Percentiles rank a stretch among this genome's conserved stretches.
Evolutionary conservation across 2,113 vertebrate genomes (phyloP).

Genomic region (Symphodus melops): DNA sequence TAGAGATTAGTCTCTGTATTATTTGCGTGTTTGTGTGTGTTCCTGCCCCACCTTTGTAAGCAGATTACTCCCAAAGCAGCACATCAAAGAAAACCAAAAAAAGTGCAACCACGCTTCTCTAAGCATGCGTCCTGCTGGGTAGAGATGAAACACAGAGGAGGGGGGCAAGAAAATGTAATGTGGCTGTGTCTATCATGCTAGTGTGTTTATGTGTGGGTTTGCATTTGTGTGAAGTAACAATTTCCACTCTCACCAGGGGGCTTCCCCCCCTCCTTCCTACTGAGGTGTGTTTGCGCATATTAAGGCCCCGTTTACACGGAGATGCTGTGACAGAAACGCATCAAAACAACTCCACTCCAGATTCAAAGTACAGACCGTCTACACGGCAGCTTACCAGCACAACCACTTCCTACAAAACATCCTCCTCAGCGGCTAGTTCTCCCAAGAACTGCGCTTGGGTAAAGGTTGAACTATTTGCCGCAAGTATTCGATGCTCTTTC

Average conservation of each 20-base stretch:
- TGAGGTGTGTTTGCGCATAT: constrained; percentile 10
- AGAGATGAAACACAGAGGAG: constrained; percentile 46
- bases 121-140: constrained; percentile 42
- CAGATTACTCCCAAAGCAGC: constrained; percentile 42
- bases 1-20: constrained; percentile 3
- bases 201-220: constrained; percentile 18
- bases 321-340: too few relatives aligned
- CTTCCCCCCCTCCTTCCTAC: constrained; percentile 22
- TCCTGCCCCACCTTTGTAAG: constrained; percentile 35
- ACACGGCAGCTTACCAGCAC: too few relatives aligned
- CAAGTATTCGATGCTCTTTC: too few relatives aligned
- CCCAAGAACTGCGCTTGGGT: too few relatives aligned
- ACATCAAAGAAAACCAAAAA: constrained; percentile 64
- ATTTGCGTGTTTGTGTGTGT: constrained; percentile 26
- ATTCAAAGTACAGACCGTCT: too few relatives aligned
- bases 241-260: constrained; percentile 49
- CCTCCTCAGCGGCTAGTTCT: too few relatives aligned
- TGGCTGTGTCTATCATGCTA: neutral
- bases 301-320: too few relatives aligned
- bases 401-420: too few relatives aligned
- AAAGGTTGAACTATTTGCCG: too few relatives aligned
- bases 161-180: constrained; percentile 39
- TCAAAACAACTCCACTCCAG: too few relatives aligned
- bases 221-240: constrained; percentile 27
- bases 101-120: constrained; percentile 47